These are phyloP conservation scores for Phyllopteryx taeniolatus DNA, from an alignment of 2,113 vertebrate genomes.

Conservation along the genomic window DNA sequence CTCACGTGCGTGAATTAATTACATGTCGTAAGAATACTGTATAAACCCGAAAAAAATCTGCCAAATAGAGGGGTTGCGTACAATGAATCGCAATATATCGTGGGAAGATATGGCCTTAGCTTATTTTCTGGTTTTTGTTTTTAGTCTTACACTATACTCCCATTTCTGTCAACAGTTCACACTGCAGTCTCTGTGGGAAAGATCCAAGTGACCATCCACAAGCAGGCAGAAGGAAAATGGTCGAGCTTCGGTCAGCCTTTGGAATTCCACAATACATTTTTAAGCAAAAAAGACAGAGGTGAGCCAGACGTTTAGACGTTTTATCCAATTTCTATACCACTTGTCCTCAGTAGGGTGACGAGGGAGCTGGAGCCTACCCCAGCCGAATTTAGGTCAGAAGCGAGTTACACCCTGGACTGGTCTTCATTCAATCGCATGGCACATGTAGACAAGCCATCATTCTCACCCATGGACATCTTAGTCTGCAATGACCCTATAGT, in stretches of 20 bases:
- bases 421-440: neutral
- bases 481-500: neutral
- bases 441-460: neutral
- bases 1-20: too few relatives aligned
- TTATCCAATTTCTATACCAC: neutral
- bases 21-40: too few relatives aligned
- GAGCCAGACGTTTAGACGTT: conserved; percentile 26
- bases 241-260: conserved; percentile 75
- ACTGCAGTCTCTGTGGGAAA: conserved; percentile 81
- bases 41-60: too few relatives aligned
- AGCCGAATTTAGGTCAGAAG: neutral
- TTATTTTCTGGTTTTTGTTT: neutral
- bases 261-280: conserved; percentile 80
- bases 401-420: neutral
- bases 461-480: too few relatives aligned
- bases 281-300: conserved; percentile 80
- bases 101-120: neutral
- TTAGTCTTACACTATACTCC: neutral
- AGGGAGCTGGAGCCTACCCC: neutral
- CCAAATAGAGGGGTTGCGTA: too few relatives aligned
- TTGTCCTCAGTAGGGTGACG: neutral
- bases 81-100: too few relatives aligned
- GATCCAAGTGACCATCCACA: conserved; percentile 83
- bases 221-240: conserved; percentile 77
- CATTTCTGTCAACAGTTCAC: conserved; percentile 69